Evolutionary conservation across 2,113 vertebrate genomes (phyloP), one percentile per base, ranked within the genome.

Genomic region (Cariama cristata): DNA sequence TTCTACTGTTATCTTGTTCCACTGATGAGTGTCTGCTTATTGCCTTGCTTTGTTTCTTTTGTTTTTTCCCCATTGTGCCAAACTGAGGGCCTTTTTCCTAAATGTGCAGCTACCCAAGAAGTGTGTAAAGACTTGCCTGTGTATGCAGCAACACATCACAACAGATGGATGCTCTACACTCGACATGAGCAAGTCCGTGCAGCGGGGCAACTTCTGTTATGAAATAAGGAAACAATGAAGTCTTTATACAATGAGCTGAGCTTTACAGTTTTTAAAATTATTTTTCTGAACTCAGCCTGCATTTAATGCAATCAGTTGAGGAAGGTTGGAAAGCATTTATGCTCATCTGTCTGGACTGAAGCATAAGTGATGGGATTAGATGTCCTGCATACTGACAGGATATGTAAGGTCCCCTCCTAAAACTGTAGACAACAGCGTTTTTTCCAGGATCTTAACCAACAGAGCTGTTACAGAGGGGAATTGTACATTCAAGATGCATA

Each of bases 121-220:
- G 17, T 77, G 33, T 73, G 14, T 21, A 49, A 44, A 40, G 47
- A 3, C 12, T 67, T 58, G 2, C 10, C 67, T n/a, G 5, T 88
- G 7, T 1, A 1, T 71, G 27, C 22, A 60, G 23, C 18, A 40
- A 40, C 6, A 38, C 24, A 86, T 27, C 55, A 40, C 20, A 73
- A 20, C 30, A 66, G 55, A 58, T 53, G 45, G 15, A 4, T 17
- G 9, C 19, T 83, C 40, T 35, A 44, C 45, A 19, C 32, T 79
- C 72, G 20, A 59, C 5, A 24, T 49, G 19, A 80, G 24, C 22
- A 50, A 35, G 33, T 69, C 26, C 12, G 3, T 44, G 5, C 24
- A 77, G 12, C 0, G 0, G 50, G 10, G 18, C 23, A 80, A 4
- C 19, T 67, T 73, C 50, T 90, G 28, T 58, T 84, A 63, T 24